Percentiles rank a stretch among this genome's conserved stretches.
These are phyloP conservation scores for Mythimna ferrago DNA, from an alignment of 2,888 invertebrate species.

Conservation along the genomic window DNA sequence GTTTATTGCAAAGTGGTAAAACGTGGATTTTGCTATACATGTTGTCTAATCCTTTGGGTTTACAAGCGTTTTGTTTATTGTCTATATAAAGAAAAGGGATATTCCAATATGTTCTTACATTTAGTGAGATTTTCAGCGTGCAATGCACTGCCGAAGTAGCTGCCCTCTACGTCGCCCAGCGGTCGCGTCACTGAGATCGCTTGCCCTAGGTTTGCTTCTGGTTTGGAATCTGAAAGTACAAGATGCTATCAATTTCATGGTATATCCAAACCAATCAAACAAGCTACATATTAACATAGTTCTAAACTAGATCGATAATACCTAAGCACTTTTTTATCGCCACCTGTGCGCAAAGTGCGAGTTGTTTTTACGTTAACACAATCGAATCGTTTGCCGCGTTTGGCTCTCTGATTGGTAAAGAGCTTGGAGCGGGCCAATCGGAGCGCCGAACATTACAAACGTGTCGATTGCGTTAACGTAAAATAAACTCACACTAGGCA, in stretches of 20 bases:
- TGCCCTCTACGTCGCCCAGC: slow-evolving; percentile 65
- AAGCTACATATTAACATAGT: no score
- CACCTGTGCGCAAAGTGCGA: no score
- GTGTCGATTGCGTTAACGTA: no score
- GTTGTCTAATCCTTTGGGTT: not conserved
- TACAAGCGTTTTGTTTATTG: not conserved
- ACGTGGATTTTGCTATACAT: not conserved
- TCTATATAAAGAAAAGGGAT: not conserved
- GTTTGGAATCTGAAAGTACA: slow-evolving; percentile 71
- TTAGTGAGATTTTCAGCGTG: slow-evolving; percentile 61
- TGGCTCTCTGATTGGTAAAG: no score
- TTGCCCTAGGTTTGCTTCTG: slow-evolving; percentile 71
- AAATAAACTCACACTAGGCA: no score
- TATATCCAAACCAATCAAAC: no score
- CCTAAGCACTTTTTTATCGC: no score
- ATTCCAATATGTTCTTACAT: slow-evolving; percentile 66
- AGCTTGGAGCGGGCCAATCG: no score
- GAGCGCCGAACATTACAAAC: no score
- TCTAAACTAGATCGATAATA: no score
- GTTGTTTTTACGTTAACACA: no score
- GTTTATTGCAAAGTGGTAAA: not conserved
- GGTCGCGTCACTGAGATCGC: slow-evolving; percentile 78
- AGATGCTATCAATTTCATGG: not conserved
- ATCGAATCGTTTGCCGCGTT: no score
- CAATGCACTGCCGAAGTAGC: slow-evolving; percentile 42